Evolutionary conservation across 2,888 invertebrate genomes (phyloP), one percentile per base, ranked within the genome.

Genomic region (Aphidius colemani): DNA sequence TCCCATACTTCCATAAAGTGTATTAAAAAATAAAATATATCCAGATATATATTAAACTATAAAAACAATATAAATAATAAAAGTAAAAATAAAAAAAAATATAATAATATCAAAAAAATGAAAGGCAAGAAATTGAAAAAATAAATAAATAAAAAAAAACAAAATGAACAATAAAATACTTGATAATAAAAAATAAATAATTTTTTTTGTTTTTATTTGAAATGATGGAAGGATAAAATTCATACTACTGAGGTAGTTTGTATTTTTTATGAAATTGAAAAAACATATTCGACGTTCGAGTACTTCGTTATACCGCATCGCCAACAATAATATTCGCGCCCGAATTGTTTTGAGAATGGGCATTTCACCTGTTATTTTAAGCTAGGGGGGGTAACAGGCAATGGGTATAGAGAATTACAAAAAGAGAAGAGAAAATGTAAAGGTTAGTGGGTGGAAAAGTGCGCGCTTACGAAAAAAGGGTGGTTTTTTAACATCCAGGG

Each of bases 301-400:
- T 57, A 46, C 46, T 57, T 61, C 63, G 60, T 57, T 57, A 58
- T 66, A 53, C 53, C 51, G 53, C 53, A 57, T 53, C n/a, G 61
- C 61, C 61, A 67, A 66, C 67, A 69, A 72, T 71, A 72, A 71
- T 70, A 72, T 69, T 71, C 70, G 67, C 68, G 61, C 57, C 64
- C 62, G 58, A 67, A 70, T 70, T 72, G 70, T 71, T 72, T 70
- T 71, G 67, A 72, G 69, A 73, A 72, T 67, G 67, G 55, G 66
- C 67, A 30, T 30, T 69, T 67, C 66, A 66, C 67, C 65, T 72
- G 70, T 71, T 72, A 71, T 72, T 71, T 66, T 67, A 66, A 30
- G 30, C 30, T 65, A 61, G 62, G 66, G 58, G 60, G 61, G 45
- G 51, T 56, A 56, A 57, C 39, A 63, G 13, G 44, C 10, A 30